Conservation (phyloP, 2,888 invertebrate species). For the Podotricha telesiphe region DNA sequence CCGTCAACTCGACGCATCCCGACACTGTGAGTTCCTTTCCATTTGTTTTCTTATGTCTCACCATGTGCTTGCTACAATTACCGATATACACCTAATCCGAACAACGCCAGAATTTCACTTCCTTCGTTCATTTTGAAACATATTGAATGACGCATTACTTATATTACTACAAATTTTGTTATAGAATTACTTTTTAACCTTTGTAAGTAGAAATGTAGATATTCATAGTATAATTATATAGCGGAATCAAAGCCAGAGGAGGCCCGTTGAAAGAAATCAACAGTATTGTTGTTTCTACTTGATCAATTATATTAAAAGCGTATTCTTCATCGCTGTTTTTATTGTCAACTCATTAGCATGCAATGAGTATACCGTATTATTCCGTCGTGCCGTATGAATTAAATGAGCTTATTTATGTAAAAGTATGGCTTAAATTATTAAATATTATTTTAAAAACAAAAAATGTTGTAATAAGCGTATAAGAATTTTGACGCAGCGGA, state of each 20-base stretch:
- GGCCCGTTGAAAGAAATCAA: slow-evolving; percentile 8
- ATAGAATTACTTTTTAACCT: slow-evolving; percentile 27
- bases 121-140: slow-evolving; percentile 31
- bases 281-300: slow-evolving; percentile 2
- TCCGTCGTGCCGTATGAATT: slow-evolving; percentile 16
- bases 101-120: slow-evolving; percentile 28
- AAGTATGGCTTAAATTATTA: not conserved
- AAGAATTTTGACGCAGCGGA: too few species aligned
- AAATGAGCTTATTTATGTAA: slow-evolving; percentile 3
- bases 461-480: too few species aligned
- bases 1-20: slow-evolving; percentile 49
- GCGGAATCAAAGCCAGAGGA: not conserved
- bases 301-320: not conserved
- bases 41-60: slow-evolving; percentile 38
- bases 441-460: too few species aligned
- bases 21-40: slow-evolving; percentile 55
- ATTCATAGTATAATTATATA: not conserved
- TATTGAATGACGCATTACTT: slow-evolving; percentile 27
- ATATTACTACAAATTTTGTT: not conserved
- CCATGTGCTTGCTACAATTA: slow-evolving; percentile 36
- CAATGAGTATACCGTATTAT: slow-evolving; percentile 17
- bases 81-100: slow-evolving; percentile 29
- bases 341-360: slow-evolving; percentile 23
- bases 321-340: slow-evolving; percentile 4
- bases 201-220: not conserved